phyloP scores from a whole-genome alignment of 1,140 invertebrate species.

The Heterodera schachtii region DNA sequence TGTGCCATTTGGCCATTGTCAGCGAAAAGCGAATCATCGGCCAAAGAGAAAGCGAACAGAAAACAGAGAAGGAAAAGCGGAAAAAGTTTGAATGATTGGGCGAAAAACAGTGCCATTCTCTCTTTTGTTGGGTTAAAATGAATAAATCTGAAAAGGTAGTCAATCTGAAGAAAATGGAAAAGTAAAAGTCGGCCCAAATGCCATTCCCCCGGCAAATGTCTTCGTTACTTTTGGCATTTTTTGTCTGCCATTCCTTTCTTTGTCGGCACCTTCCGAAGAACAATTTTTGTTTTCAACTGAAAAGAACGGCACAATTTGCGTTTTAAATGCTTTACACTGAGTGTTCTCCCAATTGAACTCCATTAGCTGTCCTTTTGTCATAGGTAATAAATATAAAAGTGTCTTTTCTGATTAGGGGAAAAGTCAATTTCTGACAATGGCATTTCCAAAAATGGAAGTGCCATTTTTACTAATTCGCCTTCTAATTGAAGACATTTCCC shows the following conservation, averaged over 20 bases:
- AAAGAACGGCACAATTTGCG: not conserved
- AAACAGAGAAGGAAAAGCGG: not conserved
- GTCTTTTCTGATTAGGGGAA: too few relatives aligned
- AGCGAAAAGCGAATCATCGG: not conserved
- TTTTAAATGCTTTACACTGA: not conserved
- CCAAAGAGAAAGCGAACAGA: not conserved
- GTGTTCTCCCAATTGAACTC: not conserved
- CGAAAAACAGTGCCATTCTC: too few relatives aligned
- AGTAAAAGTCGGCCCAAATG: not conserved
- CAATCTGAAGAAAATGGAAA: not conserved
- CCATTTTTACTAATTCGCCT: too few relatives aligned
- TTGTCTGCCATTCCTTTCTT: not conserved
- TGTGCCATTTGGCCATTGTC: not conserved
- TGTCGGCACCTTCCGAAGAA: not conserved
- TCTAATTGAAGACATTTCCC: too few relatives aligned
- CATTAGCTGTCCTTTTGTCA: not conserved
- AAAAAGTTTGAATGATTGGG: not conserved
- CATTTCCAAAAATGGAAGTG: not conserved
- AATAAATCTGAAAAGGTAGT: too few relatives aligned
- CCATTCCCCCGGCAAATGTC: not conserved
- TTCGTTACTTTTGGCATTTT: not conserved
- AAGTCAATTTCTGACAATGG: too few relatives aligned
- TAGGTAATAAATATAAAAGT: not conserved
- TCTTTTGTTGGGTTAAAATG: too few relatives aligned
- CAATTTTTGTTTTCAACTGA: not conserved